Base-by-base conservation (phyloP, 2,888 invertebrate genomes). In the Diarsia brunnea region DNA sequence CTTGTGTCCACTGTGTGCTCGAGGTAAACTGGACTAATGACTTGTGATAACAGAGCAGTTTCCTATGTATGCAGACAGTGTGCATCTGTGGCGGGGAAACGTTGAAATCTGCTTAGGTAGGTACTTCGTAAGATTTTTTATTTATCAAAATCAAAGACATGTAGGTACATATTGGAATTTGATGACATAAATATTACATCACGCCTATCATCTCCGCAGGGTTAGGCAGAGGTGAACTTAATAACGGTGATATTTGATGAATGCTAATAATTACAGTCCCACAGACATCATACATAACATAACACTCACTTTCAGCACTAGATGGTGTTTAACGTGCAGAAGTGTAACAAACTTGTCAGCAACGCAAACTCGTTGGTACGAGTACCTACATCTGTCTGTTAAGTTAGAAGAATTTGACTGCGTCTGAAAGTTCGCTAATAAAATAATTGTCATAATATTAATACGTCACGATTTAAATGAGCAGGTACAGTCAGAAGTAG, bases 1-100 rank as follows among this genome's bases (percentile, higher is more conserved):
- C 43, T 72, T 68, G 65, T 69, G 43, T 65, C n/a, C 55, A 38
- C 11, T 69, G 82, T 85, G 45, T 84, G 73, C 49, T 69, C 19
- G 19, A 49, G 47, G 27, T 38, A 73, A 76, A 79, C 65, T 49
- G 61, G 45, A 60, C 58, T 55, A 61, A 84, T 82, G 38, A 38
- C 24, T 72, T 75, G 24, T 73, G 61, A 60, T 65, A 85, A 61
- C 72, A 61, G n/a, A 63, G 31, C 49, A 27, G 75, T 60, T 53
- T 75, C 58, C 64, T 77, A 8, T 24, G 31, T 31, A 11, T 27
- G 21, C n/a, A n/a, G n/a, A n/a, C n/a, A n/a, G n/a, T n/a, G n/a
- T n/a, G n/a, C 21, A 31, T 12, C 4, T 16, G 11, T n/a, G 45
- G 3, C 45, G 31, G 19, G n/a, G 19, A 61, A 51, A 68, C 21